Evolutionary conservation across 2,888 invertebrate genomes (phyloP).

Genomic region (Drosophila nigricruria): DNA sequence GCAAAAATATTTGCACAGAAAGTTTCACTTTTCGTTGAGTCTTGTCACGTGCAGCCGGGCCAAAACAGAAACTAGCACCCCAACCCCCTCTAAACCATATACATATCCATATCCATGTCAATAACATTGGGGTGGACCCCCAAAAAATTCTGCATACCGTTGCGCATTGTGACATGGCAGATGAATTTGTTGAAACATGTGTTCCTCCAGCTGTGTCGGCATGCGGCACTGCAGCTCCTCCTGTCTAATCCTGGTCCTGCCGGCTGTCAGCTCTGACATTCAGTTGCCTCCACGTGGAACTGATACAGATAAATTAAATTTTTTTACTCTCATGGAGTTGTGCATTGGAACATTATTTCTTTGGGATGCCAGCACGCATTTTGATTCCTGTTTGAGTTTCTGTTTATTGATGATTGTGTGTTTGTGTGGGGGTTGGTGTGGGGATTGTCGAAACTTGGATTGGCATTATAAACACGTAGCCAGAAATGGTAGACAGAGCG

Average conservation of each 20-base stretch:
- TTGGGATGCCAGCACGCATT: conserved; percentile 75
- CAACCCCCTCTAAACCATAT: background rate
- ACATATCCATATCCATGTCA: conserved; percentile 42
- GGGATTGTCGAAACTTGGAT: conserved; percentile 45
- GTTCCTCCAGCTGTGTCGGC: conserved; percentile 69
- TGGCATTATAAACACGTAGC: conserved; percentile 76
- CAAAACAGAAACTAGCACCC: conserved; percentile 26
- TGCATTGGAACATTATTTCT: conserved; percentile 53
- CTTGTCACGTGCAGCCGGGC: conserved; percentile 75
- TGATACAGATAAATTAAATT: conserved; percentile 82
- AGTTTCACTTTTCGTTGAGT: conserved; percentile 77
- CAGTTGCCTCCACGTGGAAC: conserved; percentile 53
- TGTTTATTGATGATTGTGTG: conserved; percentile 36
- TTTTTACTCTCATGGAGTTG: conserved; percentile 51
- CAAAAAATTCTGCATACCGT: conserved; percentile 72
- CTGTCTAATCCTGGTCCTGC: conserved; percentile 6
- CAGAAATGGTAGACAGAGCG: conserved; percentile 38
- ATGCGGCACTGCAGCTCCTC: conserved; percentile 6
- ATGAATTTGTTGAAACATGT: conserved; percentile 81
- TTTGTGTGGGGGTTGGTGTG: background rate
- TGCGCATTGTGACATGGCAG: conserved; percentile 80
- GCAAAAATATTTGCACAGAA: conserved; percentile 70
- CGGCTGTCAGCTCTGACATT: conserved; percentile 25
- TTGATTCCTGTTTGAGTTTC: conserved; percentile 60
- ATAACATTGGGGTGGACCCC: conserved; percentile 32